Conservation (phyloP, 2,113 vertebrate genomes). For the Phodopus roborovskii region DNA sequence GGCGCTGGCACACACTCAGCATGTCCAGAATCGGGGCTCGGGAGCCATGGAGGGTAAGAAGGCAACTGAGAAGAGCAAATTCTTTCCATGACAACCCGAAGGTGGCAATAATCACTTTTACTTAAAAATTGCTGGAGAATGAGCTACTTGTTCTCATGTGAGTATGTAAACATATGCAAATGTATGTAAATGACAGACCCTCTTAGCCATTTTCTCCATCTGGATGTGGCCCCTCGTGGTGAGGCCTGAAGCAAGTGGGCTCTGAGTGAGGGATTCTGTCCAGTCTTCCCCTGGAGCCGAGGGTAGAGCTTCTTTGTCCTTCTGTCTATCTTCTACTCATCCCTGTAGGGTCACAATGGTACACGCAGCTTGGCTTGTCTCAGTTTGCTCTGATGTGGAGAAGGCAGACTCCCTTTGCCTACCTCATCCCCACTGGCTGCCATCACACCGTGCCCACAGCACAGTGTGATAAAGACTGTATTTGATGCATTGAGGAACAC, state of each 20-base stretch:
- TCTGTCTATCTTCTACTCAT: not conserved
- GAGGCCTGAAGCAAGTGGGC: conserved; percentile 21
- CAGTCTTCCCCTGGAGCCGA: not conserved
- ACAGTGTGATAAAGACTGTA: not conserved
- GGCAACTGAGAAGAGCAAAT: conserved; percentile 55
- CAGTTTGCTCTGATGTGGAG: not conserved
- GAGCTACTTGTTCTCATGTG: conserved; percentile 47
- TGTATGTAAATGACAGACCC: conserved; percentile 35
- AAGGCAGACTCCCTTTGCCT: not conserved
- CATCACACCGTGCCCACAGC: no score
- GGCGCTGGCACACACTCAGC: not conserved
- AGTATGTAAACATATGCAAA: conserved; percentile 71
- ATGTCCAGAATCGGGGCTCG: not conserved
- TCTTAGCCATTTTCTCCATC: conserved; percentile 58
- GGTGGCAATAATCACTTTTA: conserved; percentile 67
- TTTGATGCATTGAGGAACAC: not conserved
- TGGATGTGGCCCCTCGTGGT: conserved; percentile 51
- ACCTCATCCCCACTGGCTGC: not conserved
- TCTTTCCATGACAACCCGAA: conserved; percentile 73
- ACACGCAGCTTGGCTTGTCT: not conserved
- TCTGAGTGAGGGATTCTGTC: not conserved
- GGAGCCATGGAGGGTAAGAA: conserved; percentile 31
- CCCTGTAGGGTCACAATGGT: not conserved
- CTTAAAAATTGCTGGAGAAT: conserved; percentile 72
- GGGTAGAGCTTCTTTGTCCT: not conserved